Evolutionary conservation across 2,888 invertebrate genomes (phyloP), one percentile per base, ranked within the genome.

Genomic region (Epirrhoe alternata): DNA sequence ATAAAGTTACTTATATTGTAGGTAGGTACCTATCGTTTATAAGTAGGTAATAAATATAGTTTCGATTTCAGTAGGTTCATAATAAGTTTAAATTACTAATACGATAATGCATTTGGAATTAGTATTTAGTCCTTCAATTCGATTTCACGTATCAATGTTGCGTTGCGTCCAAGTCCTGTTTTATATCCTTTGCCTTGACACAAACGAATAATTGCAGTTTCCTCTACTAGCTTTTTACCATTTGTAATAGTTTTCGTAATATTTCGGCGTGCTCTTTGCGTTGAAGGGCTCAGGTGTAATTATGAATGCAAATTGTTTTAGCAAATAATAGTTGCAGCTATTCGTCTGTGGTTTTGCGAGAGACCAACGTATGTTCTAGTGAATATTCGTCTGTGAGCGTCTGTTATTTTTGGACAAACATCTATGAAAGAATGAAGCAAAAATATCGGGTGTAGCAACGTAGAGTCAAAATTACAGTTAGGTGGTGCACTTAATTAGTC

Each of bases 171-270:
- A 67, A 72, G 64, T 68, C 74, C 72, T 74, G 68, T 70, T 59
- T 71, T 58, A 65, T 66, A 80, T 79, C 72, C 75, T 77, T 77
- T 76, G 64, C 77, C 78, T 78, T 77, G 78, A 59, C 77, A 70
- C 70, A 66, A 61, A 72, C 65, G 71, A 49, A 57, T 71, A 73
- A 77, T 72, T 73, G 71, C 69, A 62, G 69, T 77, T 73, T 79
- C 77, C 74, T 55, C 38, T 61, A 63, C 47, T 60, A 30, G 49
- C 58, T 75, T 75, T 77, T 72, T 72, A 78, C 70, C 62, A 73
- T 68, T 79, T 64, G 75, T 67, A 73, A 78, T 72, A 14, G 45
- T 60, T 66, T 63, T 67, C 63, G 67, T 56, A 60, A 67, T 58
- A 55, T 56, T 56, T 38, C 61, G 35, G 50, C 6, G 52, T 49